These are phyloP conservation scores for Xiphorhynchus elegans DNA, from an alignment of 2,113 vertebrate species.

Conservation along the genomic window DNA sequence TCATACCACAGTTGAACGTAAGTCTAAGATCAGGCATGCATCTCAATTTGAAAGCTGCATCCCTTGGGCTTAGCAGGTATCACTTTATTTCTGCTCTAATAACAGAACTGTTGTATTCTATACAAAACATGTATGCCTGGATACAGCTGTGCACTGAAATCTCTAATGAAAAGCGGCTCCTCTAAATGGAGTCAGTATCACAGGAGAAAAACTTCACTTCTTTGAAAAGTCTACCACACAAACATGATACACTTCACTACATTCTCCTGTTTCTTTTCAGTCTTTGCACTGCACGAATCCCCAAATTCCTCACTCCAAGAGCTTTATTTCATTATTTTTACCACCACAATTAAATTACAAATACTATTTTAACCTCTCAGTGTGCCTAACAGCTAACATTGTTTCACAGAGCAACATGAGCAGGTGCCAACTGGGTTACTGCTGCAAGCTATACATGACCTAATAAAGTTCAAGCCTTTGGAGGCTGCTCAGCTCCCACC, in stretches of 20 bases:
- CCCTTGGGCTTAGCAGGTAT: neutral
- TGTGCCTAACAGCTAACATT: neutral
- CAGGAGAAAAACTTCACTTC: neutral
- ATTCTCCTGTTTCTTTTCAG: neutral
- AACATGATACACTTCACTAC: neutral
- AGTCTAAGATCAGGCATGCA: conserved; percentile 1
- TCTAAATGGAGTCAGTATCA: neutral
- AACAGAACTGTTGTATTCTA: neutral
- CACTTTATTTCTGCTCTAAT: neutral
- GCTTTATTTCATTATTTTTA: neutral
- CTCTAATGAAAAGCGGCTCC: neutral
- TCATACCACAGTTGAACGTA: neutral
- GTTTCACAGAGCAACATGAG: neutral
- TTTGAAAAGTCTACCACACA: neutral
- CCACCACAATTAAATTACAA: neutral
- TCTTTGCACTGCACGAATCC: neutral
- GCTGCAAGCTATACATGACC: neutral
- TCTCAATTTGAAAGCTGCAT: neutral
- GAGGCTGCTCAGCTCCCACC: neutral
- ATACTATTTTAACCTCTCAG: neutral
- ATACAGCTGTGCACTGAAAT: neutral
- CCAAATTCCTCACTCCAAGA: neutral
- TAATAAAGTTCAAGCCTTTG: fast-evolving
- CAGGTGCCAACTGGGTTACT: neutral
- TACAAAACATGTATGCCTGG: neutral